Evolutionary conservation across 2,113 vertebrate genomes (phyloP).

Genomic region (Thinocorus orbignyianus): DNA sequence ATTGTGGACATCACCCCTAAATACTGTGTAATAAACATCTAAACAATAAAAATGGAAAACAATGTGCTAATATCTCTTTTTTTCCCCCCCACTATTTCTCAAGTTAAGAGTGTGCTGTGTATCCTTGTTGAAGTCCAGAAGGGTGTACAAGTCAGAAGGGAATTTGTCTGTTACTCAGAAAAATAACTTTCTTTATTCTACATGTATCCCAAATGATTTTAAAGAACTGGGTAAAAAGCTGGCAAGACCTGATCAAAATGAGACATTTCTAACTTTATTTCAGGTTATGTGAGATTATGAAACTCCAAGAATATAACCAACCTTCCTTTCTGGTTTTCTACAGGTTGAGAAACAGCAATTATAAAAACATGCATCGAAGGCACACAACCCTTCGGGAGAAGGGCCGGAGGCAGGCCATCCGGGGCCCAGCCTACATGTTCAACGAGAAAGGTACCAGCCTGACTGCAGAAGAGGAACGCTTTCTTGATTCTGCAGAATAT

Average conservation of each 20-base stretch:
- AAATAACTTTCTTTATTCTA: not conserved
- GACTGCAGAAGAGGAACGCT: constrained; percentile 91
- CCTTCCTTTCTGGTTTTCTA: not conserved
- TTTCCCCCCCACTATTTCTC: not conserved
- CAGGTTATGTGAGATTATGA: no score
- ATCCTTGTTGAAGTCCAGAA: not conserved
- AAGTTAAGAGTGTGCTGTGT: not conserved
- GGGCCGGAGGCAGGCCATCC: constrained; percentile 92
- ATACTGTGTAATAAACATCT: not conserved
- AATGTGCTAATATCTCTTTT: not conserved
- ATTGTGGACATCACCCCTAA: not conserved
- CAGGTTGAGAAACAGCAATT: constrained; percentile 73
- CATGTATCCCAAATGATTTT: not conserved
- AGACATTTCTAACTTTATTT: not conserved
- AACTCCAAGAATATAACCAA: not conserved
- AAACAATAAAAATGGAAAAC: not conserved
- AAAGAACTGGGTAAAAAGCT: not conserved
- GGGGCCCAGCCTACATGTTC: constrained; percentile 98
- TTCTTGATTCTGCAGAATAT: constrained; percentile 93
- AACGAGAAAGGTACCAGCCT: constrained; percentile 92
- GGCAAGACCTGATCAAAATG: not conserved
- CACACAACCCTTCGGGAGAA: constrained; percentile 94
- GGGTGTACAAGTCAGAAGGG: not conserved
- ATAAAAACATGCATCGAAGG: constrained; percentile 88
- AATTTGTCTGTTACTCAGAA: not conserved